A percentile compares a stretch with the other conserved stretches of the same genome.
phyloP scores from a whole-genome alignment of 2,888 invertebrate genomes.

The Athetis lepigone region DNA sequence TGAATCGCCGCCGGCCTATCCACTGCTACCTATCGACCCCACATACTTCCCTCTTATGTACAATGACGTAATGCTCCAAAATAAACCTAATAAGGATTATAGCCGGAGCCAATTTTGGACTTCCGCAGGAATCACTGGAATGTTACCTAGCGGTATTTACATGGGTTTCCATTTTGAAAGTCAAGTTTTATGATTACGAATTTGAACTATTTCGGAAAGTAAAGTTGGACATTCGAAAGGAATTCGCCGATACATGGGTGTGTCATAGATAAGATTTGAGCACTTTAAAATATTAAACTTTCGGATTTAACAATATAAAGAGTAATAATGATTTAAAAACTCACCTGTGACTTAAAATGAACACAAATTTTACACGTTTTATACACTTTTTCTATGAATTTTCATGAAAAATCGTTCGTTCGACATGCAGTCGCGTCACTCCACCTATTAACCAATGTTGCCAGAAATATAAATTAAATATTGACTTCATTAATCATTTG shows the following conservation, averaged over 20 bases:
- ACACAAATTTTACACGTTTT: conserved; percentile 62
- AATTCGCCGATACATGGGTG: conserved; percentile 84
- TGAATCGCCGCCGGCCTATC: conserved; percentile 69
- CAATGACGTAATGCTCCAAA: conserved; percentile 90
- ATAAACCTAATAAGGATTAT: conserved; percentile 88
- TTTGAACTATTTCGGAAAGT: conserved; percentile 61
- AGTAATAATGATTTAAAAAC: conserved; percentile 39
- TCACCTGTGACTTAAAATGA: conserved; percentile 70
- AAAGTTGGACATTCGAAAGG: conserved; percentile 64
- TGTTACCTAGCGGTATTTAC: conserved; percentile 16
- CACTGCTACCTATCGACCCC: conserved; percentile 66
- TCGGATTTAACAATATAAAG: neutral
- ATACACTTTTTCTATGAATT: conserved; percentile 68
- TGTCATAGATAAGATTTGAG: conserved; percentile 78
- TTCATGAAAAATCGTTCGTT: conserved; percentile 81
- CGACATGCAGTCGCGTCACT: conserved; percentile 82
- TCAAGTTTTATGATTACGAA: conserved; percentile 37
- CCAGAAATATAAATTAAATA: conserved; percentile 52
- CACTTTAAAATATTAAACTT: conserved; percentile 5
- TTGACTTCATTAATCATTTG: too few species aligned
- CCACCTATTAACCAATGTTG: conserved; percentile 69
- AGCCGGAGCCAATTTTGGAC: conserved; percentile 69
- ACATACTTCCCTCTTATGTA: conserved; percentile 70
- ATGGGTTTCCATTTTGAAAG: conserved; percentile 45
- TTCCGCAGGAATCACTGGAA: conserved; percentile 65